Base-by-base conservation (phyloP, 1,140 invertebrate genomes). In the Pogonomyrmex barbatus region DNA sequence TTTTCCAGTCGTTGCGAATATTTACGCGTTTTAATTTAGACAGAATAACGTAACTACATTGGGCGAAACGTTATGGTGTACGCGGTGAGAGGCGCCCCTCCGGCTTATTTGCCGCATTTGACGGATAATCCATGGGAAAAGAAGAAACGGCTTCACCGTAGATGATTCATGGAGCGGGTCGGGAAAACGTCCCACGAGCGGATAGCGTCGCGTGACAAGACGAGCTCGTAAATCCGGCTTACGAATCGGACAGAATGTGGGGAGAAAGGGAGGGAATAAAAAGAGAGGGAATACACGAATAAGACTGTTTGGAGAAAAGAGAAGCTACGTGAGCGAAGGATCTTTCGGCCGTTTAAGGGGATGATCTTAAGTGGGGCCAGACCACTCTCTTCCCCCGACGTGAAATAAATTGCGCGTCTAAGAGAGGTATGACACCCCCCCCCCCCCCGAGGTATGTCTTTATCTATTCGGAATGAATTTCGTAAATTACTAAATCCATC, bases 221-320 rank as follows among this genome's bases (percentile, higher is more conserved):
- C 77, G 65, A 71, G 67, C 68, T 83, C 79, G 68, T 83, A 83
- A 82, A 83, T 83, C 67, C 79, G 42, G 79, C 68, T 83, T 75
- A 75, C 52, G 79, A 73, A 42, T 73, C 36, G 54, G 79, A 60
- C 54, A 17, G 67, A 71, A 82, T 82, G 71, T 71, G 42, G 54
- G 54, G 65, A 68, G 65, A 47, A 47, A 68, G 65, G 39, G 6
- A 14, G 42, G 8, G 24, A 68, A 24, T 24, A 24, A 24, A 24
- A 24, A 17, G 12, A 56, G 39, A 47, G 30, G 33, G 67, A 60
- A 24, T 24, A 24, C 42, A 45, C 42, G 42, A 30, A 36, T 73
- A 60, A 60, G 63, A 12, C 30, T 60, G 67, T 33, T 42, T 39
- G 24, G 30, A 54, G 47, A 47, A 52, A 75, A 62, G 79, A 60